A percentile compares a stretch with the other conserved stretches of the same genome.
Evolutionary conservation across 1,140 invertebrate genomes (phyloP).

Genomic region (Diorhabda carinulata): DNA sequence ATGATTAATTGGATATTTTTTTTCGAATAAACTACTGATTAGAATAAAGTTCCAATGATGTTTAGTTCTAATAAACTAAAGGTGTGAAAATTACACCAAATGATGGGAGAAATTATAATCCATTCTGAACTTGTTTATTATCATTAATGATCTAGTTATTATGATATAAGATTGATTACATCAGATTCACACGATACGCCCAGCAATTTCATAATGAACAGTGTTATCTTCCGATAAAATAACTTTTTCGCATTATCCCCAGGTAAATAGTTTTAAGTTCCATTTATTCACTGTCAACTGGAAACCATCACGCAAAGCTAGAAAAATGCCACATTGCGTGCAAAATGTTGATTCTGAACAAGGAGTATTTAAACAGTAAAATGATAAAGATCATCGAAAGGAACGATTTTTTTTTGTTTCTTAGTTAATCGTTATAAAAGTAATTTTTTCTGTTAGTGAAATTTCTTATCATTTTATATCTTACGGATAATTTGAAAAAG

Average conservation of each 20-base stretch:
- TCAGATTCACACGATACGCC: background rate
- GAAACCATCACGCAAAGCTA: background rate
- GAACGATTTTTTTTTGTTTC: background rate
- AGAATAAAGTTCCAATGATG: too few species aligned
- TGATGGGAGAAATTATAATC: too few species aligned
- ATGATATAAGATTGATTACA: too few species aligned
- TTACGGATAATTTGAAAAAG: too few species aligned
- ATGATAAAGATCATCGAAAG: background rate
- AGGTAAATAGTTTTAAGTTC: slow-evolving; percentile 2
- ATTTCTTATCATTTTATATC: too few species aligned
- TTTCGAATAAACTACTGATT: too few species aligned
- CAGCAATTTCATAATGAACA: slow-evolving; percentile 2
- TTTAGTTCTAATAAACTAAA: too few species aligned
- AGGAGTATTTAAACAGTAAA: slow-evolving; percentile 5
- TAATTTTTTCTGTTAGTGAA: background rate
- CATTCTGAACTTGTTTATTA: too few species aligned
- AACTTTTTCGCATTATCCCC: background rate
- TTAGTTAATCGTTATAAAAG: background rate
- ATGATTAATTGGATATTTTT: too few species aligned
- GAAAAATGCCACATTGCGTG: slow-evolving; percentile 6
- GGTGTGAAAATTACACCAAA: too few species aligned
- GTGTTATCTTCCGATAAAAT: background rate
- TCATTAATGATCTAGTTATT: too few species aligned
- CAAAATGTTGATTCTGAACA: background rate
- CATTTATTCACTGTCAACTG: slow-evolving; percentile 9